phyloP scores from a whole-genome alignment of 1,140 invertebrate species.

The Leptinotarsa undecemlineata region DNA sequence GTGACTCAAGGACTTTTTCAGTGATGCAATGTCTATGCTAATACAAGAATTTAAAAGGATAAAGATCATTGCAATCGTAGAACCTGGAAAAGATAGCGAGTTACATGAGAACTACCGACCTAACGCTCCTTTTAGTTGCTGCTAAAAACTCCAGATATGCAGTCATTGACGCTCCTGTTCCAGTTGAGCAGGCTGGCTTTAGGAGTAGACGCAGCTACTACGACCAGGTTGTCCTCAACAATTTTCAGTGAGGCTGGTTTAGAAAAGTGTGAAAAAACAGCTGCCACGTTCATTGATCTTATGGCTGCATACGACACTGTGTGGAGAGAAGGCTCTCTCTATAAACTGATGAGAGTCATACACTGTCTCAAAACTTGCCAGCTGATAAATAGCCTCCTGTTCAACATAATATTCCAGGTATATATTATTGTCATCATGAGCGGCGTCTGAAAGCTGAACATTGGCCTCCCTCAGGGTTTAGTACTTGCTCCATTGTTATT shows the following conservation, averaged over 20 bases:
- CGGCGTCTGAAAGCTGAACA: too few relatives aligned
- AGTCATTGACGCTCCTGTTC: conserved; percentile 17
- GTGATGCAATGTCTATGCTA: too few relatives aligned
- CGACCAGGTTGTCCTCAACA: conserved; percentile 18
- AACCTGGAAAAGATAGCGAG: background rate
- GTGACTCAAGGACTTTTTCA: too few relatives aligned
- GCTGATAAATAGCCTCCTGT: too few relatives aligned
- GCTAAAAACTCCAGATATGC: background rate
- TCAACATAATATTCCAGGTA: too few relatives aligned
- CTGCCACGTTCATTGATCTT: conserved; percentile 12
- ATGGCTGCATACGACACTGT: conserved; percentile 9
- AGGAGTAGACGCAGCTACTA: conserved; percentile 15
- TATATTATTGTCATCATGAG: too few relatives aligned
- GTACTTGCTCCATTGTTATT: too few relatives aligned
- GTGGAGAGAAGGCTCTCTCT: too few relatives aligned
- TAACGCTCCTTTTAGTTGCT: background rate
- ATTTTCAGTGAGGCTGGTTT: conserved; percentile 22
- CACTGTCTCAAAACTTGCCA: too few relatives aligned
- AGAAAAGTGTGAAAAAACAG: conserved; percentile 20
- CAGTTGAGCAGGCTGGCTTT: conserved; percentile 24
- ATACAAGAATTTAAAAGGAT: background rate
- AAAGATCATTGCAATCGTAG: background rate
- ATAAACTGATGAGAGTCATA: too few relatives aligned
- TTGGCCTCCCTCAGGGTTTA: too few relatives aligned
- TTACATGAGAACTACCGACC: background rate